phyloP scores from a whole-genome alignment of 2,113 vertebrate species.

The Ailurus styani region DNA sequence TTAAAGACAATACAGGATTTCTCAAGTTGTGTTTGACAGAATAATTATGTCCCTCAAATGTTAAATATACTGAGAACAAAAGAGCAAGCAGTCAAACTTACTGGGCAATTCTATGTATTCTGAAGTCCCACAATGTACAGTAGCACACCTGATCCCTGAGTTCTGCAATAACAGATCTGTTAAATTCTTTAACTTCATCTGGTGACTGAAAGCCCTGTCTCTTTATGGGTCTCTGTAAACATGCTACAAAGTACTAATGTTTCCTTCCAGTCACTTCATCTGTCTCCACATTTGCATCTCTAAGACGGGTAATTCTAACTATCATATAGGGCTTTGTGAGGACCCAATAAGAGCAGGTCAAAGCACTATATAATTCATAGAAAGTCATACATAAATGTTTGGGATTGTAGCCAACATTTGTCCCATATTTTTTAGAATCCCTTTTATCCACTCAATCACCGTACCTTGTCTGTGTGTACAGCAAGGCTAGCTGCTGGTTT shows the following conservation, averaged over 20 bases:
- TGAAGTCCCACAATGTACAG: background rate
- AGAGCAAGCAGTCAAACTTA: no score
- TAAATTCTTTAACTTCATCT: background rate
- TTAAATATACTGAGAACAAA: background rate
- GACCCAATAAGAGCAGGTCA: background rate
- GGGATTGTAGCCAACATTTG: background rate
- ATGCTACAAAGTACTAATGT: background rate
- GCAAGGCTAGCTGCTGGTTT: conserved; percentile 89
- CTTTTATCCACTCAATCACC: background rate
- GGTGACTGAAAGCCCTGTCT: background rate
- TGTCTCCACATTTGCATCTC: background rate
- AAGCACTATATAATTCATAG: background rate
- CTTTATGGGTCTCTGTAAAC: background rate
- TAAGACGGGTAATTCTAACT: background rate
- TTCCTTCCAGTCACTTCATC: background rate
- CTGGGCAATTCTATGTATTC: background rate
- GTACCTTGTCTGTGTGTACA: conserved; percentile 94
- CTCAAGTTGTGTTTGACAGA: background rate
- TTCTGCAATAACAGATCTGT: no score
- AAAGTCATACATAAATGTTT: background rate
- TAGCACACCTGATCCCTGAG: background rate
- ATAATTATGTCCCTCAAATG: background rate
- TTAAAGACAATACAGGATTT: background rate
- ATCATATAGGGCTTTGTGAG: background rate
- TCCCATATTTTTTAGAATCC: background rate